Evolutionary conservation across 1,140 invertebrate species (phyloP).

Genomic region (Drosophila pseudoananassae): DNA sequence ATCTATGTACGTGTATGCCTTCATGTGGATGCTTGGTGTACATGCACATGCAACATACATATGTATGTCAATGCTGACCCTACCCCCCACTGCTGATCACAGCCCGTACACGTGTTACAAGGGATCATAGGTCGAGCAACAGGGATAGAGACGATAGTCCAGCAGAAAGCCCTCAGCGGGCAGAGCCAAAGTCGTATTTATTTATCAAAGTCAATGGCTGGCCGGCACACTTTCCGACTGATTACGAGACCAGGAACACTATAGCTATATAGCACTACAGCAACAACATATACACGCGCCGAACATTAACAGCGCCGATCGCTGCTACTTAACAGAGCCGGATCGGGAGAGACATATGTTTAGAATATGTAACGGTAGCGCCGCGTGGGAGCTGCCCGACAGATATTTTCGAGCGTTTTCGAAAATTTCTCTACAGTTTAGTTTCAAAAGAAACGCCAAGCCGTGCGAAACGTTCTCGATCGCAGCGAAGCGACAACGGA

Average conservation of each 20-base stretch:
- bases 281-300: conserved; percentile 24
- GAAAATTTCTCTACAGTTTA: conserved; percentile 64
- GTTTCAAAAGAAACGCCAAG: conserved; percentile 73
- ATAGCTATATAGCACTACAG: conserved; percentile 3
- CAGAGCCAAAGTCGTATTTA: conserved; percentile 34
- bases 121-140: background rate
- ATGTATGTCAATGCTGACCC: too few relatives aligned
- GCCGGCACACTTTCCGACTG: conserved; percentile 20
- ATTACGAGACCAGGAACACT: conserved; percentile 18
- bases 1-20: too few relatives aligned
- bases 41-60: background rate
- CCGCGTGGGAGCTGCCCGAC: conserved; percentile 39
- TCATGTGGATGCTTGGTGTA: background rate
- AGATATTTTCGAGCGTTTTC: conserved; percentile 55
- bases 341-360: conserved; percentile 25
- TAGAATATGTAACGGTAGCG: conserved; percentile 48
- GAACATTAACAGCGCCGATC: conserved; percentile 15
- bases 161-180: background rate
- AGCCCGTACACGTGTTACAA: conserved; percentile 12
- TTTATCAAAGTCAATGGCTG: conserved; percentile 49
- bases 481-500: conserved; percentile 2
- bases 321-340: conserved; percentile 29
- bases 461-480: conserved; percentile 54
- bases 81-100: conserved; percentile 9
- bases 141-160: background rate